These are phyloP conservation scores for Macquaria ambigua DNA, from an alignment of 2,113 vertebrate genomes.

Conservation along the genomic window DNA sequence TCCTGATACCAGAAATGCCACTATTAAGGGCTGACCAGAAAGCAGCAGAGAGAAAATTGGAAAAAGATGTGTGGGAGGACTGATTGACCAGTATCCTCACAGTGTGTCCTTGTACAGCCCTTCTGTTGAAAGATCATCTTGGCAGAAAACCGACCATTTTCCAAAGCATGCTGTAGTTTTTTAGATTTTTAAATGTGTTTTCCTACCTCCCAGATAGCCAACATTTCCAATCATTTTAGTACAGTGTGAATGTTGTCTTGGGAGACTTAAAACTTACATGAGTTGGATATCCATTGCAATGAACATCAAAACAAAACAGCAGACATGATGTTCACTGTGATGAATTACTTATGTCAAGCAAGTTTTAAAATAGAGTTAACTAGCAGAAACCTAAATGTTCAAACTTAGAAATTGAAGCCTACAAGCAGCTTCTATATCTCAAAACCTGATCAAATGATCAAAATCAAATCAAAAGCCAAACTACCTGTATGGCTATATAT, in stretches of 20 bases:
- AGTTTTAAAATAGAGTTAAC: background rate
- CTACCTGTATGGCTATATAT: too few relatives aligned
- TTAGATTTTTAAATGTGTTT: background rate
- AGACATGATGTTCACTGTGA: background rate
- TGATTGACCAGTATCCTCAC: background rate
- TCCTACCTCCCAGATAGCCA: background rate
- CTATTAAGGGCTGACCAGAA: constrained; percentile 13
- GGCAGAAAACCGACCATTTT: background rate
- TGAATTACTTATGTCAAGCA: background rate
- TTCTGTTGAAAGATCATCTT: background rate
- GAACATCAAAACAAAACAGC: too few relatives aligned
- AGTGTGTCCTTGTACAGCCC: background rate
- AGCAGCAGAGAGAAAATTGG: constrained; percentile 3
- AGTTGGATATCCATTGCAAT: background rate
- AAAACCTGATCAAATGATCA: too few relatives aligned
- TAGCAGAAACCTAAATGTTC: too few relatives aligned
- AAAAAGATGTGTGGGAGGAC: background rate
- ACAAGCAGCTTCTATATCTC: too few relatives aligned
- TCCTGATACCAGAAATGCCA: constrained; percentile 23
- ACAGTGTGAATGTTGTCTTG: background rate
- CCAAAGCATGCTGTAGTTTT: background rate
- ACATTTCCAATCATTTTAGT: background rate
- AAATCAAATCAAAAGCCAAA: too few relatives aligned
- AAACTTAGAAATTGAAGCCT: too few relatives aligned
- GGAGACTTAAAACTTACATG: background rate